These are phyloP conservation scores for Catostylus mosaicus DNA, from an alignment of 30 jellyfish, hydroid and myxozoan genomes.

Conservation along the genomic window DNA sequence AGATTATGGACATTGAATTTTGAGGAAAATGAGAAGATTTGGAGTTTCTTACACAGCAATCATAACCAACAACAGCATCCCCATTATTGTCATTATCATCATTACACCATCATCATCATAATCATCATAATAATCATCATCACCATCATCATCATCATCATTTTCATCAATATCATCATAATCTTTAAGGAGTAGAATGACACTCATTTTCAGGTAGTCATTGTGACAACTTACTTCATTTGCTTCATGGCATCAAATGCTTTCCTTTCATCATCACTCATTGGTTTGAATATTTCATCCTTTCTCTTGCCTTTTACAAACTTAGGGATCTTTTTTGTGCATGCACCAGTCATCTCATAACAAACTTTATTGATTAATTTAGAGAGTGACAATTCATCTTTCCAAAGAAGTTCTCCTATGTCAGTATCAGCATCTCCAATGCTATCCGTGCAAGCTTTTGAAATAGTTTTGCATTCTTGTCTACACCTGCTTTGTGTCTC, in stretches of 20 bases:
- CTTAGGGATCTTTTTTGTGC: constrained; percentile 61
- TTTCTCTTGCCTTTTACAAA: constrained; percentile 64
- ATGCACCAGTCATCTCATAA: constrained; percentile 67
- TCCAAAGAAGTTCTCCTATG: constrained; percentile 91
- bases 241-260: constrained; percentile 84
- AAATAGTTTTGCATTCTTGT: constrained; percentile 91
- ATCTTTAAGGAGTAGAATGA: too few species aligned
- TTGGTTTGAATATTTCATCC: constrained; percentile 73
- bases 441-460: constrained; percentile 89
- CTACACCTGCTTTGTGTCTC: constrained; percentile 71
- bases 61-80: background rate
- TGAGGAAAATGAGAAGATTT: background rate
- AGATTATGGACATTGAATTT: background rate
- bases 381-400: constrained; percentile 60
- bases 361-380: constrained; percentile 77
- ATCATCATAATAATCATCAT: background rate
- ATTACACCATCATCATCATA: background rate
- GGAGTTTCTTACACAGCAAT: background rate
- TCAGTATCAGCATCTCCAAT: constrained; percentile 95
- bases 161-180: background rate
- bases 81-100: background rate
- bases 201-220: too few species aligned
- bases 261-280: constrained; percentile 85
- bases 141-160: constrained; percentile 1
- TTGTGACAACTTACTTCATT: constrained; percentile 79